Evolutionary conservation across 2,888 invertebrate species (phyloP), one percentile per base, ranked within the genome.

Genomic region (Catocala sponsa): DNA sequence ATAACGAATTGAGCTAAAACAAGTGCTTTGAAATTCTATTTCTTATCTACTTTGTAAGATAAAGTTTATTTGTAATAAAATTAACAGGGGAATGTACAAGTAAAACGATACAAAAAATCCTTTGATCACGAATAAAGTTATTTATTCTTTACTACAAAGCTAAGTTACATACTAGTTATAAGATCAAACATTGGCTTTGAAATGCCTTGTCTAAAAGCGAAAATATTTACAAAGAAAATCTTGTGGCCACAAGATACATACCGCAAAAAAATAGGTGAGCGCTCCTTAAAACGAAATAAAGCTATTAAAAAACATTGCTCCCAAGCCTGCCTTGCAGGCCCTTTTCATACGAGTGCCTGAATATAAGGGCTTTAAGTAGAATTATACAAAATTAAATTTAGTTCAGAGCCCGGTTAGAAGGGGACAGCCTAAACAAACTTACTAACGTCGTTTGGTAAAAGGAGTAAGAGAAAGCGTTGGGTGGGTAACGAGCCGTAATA

Each of bases 361-460:
- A 81, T 81, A 78, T 74, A 72, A 80, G 77, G 74, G 72, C 74
- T 73, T 79, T 79, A 76, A 83, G 79, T 78, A 72, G 78, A 85
- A 84, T 83, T 83, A 81, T 82, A 82, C 78, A 63, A 83, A 88
- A 87, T 88, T 85, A 84, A 85, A 87, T 89, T 88, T 84, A 86
- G 85, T 86, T 84, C 63, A 70, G 78, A 72, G 72, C 74, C 78
- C 68, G 60, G 80, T 77, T 79, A 75, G 74, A 72, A 78, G 35
- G 70, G 80, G 80, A 63, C 74, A 67, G 74, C 85, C 89, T 87
- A 88, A 88, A 87, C 83, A 88, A 87, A 88, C 87, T 84, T 81
- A 82, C 81, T 76, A 67, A 70, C 71, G 70, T 66, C 11, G 63
- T 65, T 47, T 71, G 81, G 80, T 58, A n/a, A 47, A 74, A 72